A percentile compares a stretch with the other conserved stretches of the same genome.
phyloP scores from a whole-genome alignment of 2,888 invertebrate genomes.

The Steromphala cineraria region DNA sequence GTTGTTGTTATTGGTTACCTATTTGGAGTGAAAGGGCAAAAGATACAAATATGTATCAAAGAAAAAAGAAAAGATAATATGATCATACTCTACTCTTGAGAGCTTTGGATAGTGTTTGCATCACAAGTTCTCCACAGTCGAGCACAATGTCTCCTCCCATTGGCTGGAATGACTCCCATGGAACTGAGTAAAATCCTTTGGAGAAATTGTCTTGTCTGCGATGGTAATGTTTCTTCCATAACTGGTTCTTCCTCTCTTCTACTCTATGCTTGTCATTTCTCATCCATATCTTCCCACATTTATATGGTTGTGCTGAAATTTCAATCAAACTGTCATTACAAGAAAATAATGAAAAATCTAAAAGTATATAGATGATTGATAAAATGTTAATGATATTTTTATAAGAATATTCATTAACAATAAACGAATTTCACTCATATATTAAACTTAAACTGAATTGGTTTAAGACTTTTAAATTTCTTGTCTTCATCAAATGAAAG shows the following conservation, averaged over 20 bases:
- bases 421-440: no score
- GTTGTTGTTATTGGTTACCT: no score
- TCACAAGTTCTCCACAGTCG: conserved; percentile 48
- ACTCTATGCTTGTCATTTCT: conserved; percentile 42
- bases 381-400: no score
- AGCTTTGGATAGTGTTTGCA: conserved; percentile 39
- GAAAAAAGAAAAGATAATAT: neutral
- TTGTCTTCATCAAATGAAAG: no score
- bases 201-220: conserved; percentile 41
- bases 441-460: no score
- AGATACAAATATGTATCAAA: no score
- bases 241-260: conserved; percentile 43
- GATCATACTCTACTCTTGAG: conserved; percentile 39
- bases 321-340: no score
- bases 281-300: conserved; percentile 38
- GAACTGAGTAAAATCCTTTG: conserved; percentile 42
- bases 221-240: conserved; percentile 43
- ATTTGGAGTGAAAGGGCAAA: no score
- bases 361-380: no score
- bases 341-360: no score
- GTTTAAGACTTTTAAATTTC: no score
- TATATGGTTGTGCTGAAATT: conserved; percentile 37
- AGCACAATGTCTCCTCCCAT: conserved; percentile 48
- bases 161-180: conserved; percentile 43
- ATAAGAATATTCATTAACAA: no score